These are phyloP conservation scores for Pyrochroa serraticornis DNA, from an alignment of 2,888 invertebrate species.

Conservation along the genomic window DNA sequence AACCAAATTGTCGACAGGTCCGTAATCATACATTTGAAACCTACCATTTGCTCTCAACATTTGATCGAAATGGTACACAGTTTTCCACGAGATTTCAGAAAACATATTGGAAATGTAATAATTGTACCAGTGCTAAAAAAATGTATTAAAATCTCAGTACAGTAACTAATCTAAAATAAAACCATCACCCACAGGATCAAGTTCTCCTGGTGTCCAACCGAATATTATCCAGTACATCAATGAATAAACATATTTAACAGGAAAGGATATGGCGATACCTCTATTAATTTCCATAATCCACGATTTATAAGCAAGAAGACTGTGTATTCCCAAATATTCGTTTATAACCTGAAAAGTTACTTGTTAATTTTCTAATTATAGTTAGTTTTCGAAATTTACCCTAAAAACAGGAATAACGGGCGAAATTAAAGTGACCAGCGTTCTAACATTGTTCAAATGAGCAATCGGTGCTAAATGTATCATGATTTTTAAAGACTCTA, in stretches of 20 bases:
- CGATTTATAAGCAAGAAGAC: not conserved
- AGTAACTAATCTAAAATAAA: not conserved
- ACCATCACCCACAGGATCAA: conserved; percentile 2
- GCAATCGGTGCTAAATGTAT: conserved; percentile 1
- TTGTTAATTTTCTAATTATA: too few relatives aligned
- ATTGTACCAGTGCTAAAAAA: conserved; percentile 3
- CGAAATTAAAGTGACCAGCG: not conserved
- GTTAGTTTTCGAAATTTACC: not conserved
- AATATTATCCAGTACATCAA: conserved; percentile 3
- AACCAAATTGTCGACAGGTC: conserved; percentile 60
- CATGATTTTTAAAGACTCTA: conserved; percentile 8
- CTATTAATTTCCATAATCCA: conserved; percentile 1
- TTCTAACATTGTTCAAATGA: conserved; percentile 7
- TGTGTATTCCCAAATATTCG: not conserved
- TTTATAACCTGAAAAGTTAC: conserved; percentile 2
- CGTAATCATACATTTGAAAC: conserved; percentile 72
- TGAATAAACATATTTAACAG: conserved; percentile 1
- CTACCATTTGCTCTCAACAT: conserved; percentile 50
- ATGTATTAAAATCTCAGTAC: not conserved
- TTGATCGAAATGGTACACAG: conserved; percentile 6
- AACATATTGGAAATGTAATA: not conserved
- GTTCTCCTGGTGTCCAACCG: conserved; percentile 10
- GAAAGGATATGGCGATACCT: conserved; percentile 3
- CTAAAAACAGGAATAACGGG: not conserved
- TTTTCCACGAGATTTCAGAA: conserved; percentile 17